Base-by-base conservation (phyloP, 2,113 vertebrate genomes). In the Pseudorasbora parva region DNA sequence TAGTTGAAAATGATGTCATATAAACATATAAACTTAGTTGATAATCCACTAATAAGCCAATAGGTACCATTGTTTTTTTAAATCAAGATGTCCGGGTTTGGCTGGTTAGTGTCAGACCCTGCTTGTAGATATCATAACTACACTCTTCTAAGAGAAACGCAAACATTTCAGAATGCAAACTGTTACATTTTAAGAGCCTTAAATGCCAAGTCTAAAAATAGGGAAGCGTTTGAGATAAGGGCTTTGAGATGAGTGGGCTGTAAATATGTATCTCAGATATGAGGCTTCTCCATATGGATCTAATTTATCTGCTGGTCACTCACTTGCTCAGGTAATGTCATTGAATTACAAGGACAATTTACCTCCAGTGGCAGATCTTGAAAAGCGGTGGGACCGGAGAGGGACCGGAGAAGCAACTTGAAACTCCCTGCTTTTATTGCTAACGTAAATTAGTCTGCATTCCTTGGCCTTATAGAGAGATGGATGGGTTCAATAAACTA, bases 321-420 rank as follows among this genome's bases (percentile, higher is more conserved):
- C 73, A 33, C 23, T 82, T 49, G 25, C 17, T 64, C 57, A 60
- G 56, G 71, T 64, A 71, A 71, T 73, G 74, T 66, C 74, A 83
- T 54, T 66, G 72, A 83, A 76, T 75, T 66, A 84, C 74, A 71
- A 69, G 74, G 74, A 25, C 82, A 84, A 78, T 84, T 69, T 78
- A 10, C 33, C 60, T 64, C 66, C 54, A 25, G 30, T 78, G 30
- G 51, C 60, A 78, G 49, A 66, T 78, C 60, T 56, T 33, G 43
- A 11, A 66, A 47, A 74, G 37, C 8, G 19, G 71, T 47, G 4
- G 23, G 69, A 19, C 71, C 27, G 1, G 45, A 56, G 66, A 69
- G 4, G 23, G 69, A 19, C 71, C 27, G 1, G 45, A 56, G 66
- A 69, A 73, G 59, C 23, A 69, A 30, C 2, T 12, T 57, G 62